Evolutionary conservation across 2,113 vertebrate genomes (phyloP).

Genomic region (Dasyornis broadbenti): DNA sequence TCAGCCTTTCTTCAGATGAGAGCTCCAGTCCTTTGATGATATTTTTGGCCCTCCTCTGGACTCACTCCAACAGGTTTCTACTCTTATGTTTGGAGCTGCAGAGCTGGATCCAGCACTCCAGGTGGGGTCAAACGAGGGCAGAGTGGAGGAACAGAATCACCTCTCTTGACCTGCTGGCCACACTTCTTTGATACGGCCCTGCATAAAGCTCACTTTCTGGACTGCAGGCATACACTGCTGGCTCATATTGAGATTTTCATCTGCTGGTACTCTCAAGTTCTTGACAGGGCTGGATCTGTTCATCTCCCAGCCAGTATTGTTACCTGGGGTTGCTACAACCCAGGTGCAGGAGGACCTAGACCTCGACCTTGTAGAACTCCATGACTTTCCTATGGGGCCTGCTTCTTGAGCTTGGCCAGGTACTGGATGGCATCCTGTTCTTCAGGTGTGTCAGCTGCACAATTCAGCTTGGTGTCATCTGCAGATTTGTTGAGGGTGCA

Average conservation of each 20-base stretch:
- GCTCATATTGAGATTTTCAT: background rate
- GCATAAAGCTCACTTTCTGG: background rate
- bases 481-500: background rate
- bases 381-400: background rate
- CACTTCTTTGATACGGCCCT: background rate
- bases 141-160: background rate
- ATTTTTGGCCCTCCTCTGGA: background rate
- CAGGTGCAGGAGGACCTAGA: background rate
- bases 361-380: background rate
- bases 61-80: background rate
- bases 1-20: background rate
- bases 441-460: background rate
- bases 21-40: background rate
- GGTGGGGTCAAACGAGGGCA: background rate
- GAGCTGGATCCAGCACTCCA: background rate
- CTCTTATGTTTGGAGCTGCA: background rate
- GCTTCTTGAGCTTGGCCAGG: background rate
- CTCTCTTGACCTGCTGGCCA: background rate
- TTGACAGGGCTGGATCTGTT: background rate
- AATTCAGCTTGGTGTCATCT: background rate
- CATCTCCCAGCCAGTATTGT: background rate
- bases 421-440: background rate
- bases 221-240: accelerated
- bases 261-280: background rate
- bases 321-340: background rate